These are phyloP conservation scores for Sternarchorhynchus goeldii DNA, from an alignment of 2,797 vertebrate species.

Conservation along the genomic window DNA sequence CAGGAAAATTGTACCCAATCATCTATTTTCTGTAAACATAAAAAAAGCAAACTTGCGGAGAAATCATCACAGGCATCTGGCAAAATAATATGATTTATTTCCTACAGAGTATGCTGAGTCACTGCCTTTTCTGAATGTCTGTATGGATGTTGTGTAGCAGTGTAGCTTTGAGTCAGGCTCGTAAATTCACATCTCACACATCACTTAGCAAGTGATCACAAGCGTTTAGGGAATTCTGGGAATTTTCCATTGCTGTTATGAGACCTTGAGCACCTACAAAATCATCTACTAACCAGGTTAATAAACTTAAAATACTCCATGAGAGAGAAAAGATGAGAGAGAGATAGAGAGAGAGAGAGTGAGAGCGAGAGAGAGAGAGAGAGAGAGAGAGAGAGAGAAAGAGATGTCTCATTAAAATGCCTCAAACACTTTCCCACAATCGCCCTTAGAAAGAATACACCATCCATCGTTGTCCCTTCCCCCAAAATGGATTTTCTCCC, in stretches of 20 bases:
- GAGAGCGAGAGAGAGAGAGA: conserved; percentile 25
- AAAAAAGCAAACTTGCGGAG: conserved; percentile 1
- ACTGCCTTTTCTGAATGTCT: conserved; percentile 20
- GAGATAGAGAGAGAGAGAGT: conserved; percentile 14
- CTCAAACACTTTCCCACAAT: conserved; percentile 44
- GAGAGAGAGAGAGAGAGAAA: conserved; percentile 13
- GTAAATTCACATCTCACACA: conserved; percentile 11
- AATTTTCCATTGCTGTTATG: conserved; percentile 57
- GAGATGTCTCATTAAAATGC: conserved; percentile 31
- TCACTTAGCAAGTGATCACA: conserved; percentile 57
- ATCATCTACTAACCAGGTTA: conserved; percentile 77
- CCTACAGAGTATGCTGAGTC: conserved; percentile 44
- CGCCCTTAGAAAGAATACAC: conserved; percentile 53
- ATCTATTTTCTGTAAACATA: conserved; percentile 48
- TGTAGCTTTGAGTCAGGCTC: conserved; percentile 35
- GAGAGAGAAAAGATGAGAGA: conserved; percentile 57
- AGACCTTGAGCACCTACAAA: conserved; percentile 75
- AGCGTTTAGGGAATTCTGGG: conserved; percentile 68
- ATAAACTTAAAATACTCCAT: conserved; percentile 62
- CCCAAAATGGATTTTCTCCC: conserved; percentile 69
- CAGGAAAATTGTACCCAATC: conserved; percentile 42
- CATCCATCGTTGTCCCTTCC: conserved; percentile 47
- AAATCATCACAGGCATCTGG: conserved; percentile 41
- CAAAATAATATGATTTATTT: conserved; percentile 36
- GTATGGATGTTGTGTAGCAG: conserved; percentile 25